Evolutionary conservation across 1,140 invertebrate genomes (phyloP).

Genomic region (Scaptomyza hsui): DNA sequence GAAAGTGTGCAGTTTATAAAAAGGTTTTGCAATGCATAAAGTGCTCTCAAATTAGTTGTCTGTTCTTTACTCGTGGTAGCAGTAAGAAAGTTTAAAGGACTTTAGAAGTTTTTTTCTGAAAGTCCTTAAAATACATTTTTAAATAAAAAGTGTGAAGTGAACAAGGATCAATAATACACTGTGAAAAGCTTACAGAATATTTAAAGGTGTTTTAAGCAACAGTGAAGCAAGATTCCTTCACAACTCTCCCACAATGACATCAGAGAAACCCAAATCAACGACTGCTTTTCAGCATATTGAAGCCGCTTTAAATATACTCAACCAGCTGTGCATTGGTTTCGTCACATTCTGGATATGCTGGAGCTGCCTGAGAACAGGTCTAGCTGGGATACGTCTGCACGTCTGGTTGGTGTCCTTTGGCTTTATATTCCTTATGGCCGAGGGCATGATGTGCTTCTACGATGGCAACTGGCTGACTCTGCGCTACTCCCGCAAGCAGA

Average conservation of each 20-base stretch:
- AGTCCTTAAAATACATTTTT: background rate
- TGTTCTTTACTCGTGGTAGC: conserved; percentile 2
- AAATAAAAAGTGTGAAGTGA: background rate
- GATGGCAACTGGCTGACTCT: conserved; percentile 63
- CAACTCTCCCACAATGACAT: conserved; percentile 21
- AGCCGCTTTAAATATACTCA: conserved; percentile 60
- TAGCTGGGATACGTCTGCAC: conserved; percentile 62
- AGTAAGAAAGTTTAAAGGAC: conserved; percentile 7
- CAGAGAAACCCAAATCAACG: conserved; percentile 23
- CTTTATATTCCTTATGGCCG: conserved; percentile 72
- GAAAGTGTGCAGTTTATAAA: conserved; percentile 2
- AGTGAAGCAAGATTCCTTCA: too few species aligned
- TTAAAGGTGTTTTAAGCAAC: too few species aligned
- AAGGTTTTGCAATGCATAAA: conserved; percentile 10
- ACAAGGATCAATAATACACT: background rate
- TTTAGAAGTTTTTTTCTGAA: background rate
- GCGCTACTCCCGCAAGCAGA: conserved; percentile 53
- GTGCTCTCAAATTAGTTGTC: conserved; percentile 22
- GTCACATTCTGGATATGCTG: conserved; percentile 78
- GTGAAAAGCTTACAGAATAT: too few species aligned
- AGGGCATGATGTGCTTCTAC: conserved; percentile 73
- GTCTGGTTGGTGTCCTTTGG: conserved; percentile 75
- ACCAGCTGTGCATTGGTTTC: conserved; percentile 78
- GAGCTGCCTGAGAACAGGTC: conserved; percentile 61
- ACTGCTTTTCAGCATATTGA: conserved; percentile 58